Evolutionary conservation across 1,140 invertebrate genomes (phyloP).

Genomic region (Drosophila repleta): DNA sequence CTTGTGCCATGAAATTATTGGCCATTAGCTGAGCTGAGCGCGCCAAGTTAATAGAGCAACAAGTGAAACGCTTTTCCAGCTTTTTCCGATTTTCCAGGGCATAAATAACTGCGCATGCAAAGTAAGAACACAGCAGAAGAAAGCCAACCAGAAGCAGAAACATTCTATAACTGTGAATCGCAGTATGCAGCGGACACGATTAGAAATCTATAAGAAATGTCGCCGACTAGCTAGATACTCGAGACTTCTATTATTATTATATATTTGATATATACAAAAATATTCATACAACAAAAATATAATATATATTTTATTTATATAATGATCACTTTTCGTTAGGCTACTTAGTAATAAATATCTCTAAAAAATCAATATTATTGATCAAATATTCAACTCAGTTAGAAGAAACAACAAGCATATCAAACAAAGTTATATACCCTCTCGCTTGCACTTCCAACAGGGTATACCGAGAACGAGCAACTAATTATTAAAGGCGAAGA

Average conservation of each 20-base stretch:
- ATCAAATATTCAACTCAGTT: too few relatives aligned
- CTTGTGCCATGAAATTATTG: slow-evolving; percentile 45
- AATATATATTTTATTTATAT: too few relatives aligned
- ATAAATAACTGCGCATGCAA: slow-evolving; percentile 70
- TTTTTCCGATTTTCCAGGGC: slow-evolving; percentile 14
- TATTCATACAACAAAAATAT: too few relatives aligned
- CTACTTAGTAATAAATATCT: too few relatives aligned
- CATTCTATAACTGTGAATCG: slow-evolving; percentile 41
- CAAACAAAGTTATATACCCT: neutral
- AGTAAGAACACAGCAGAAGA: slow-evolving; percentile 51
- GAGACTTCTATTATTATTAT: too few relatives aligned
- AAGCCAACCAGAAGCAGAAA: slow-evolving; percentile 26
- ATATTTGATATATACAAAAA: too few relatives aligned
- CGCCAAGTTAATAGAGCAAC: slow-evolving; percentile 73
- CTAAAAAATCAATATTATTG: neutral
- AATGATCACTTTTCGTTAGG: too few relatives aligned
- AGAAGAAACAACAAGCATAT: neutral
- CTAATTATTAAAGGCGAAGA: neutral
- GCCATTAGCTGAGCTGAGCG: slow-evolving; percentile 33
- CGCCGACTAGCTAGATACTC: neutral
- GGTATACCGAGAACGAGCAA: neutral
- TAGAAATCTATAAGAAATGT: neutral
- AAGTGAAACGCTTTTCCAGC: slow-evolving; percentile 50
- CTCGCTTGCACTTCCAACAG: neutral
- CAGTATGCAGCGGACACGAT: slow-evolving; percentile 8